Evolutionary conservation across 2,797 vertebrate species (phyloP), one percentile per base, ranked within the genome.

Genomic region (Diplodus puntazzo): DNA sequence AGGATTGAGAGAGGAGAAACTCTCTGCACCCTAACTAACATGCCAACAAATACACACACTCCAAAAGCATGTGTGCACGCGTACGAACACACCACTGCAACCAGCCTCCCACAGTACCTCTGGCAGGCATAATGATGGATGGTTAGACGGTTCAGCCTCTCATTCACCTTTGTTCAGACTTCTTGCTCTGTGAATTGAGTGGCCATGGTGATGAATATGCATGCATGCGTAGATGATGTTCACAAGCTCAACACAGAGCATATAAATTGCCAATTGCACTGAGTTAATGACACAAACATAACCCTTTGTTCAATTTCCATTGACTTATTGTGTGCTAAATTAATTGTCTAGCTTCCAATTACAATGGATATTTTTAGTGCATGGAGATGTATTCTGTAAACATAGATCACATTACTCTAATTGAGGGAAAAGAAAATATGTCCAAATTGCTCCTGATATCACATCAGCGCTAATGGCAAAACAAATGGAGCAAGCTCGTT

Each of bases 251-350:
- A 87, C 88, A 85, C 84, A 71, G 64, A 85, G 91, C 87, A 87
- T 89, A 89, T 87, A 90, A 94, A 93, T 93, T 92, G 87, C 84
- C 91, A 91, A 86, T 91, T 91, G 89, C 81, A 66, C 77, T 9
- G 46, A 88, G 90, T 89, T 94, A 93, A 95, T 94, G 92, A 91
- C 89, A 88, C 83, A 86, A 92, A 90, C 90, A 87, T 92, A 88
- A 90, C 89, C 91, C 84, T 90, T 88, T 89, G 85, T 93, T 90
- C 86, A 87, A 80, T 92, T 88, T 76, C 80, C 69, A 90, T 87
- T 90, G 86, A 93, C 88, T 91, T 88, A 77, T 78, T 82, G 71
- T 70, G 78, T 2, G n/a, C 62, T 77, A 88, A 93, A 91, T 93
- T 87, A 91, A 92, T 94, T 87, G 86, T 87, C 87, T 87, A 76